Percentiles rank a stretch among this genome's conserved stretches.
phyloP scores from a whole-genome alignment of 2,113 vertebrate genomes.

The Camelus bactrianus region DNA sequence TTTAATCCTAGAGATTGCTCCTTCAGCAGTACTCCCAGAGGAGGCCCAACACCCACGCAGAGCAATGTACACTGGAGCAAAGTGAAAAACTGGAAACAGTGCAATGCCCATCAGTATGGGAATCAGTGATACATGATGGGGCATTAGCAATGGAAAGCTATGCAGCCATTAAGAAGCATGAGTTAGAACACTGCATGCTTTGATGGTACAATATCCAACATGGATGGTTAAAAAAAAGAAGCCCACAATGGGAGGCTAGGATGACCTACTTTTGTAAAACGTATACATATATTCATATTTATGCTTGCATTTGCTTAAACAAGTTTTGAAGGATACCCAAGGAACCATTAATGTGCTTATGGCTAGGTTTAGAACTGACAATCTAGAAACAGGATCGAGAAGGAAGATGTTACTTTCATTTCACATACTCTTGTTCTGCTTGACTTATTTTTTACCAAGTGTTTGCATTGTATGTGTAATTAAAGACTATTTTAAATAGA shows the following conservation, averaged over 20 bases:
- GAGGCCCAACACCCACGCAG: background rate
- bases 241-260: background rate
- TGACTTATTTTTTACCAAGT: background rate
- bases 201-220: background rate
- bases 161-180: background rate
- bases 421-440: background rate
- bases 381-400: background rate
- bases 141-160: background rate
- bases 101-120: background rate
- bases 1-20: background rate
- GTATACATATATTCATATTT: background rate
- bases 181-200: background rate
- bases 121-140: background rate
- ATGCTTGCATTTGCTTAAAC: background rate
- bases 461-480: background rate
- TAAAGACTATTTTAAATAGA: background rate
- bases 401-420: background rate
- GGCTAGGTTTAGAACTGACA: background rate
- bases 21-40: background rate
- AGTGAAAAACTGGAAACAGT: background rate
- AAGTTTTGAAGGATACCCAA: background rate
- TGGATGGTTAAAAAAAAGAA: background rate
- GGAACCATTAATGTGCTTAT: background rate
- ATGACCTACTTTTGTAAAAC: background rate
- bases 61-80: background rate